Evolutionary conservation across 1,140 invertebrate species (phyloP).

Genomic region (Leucophenga varia): DNA sequence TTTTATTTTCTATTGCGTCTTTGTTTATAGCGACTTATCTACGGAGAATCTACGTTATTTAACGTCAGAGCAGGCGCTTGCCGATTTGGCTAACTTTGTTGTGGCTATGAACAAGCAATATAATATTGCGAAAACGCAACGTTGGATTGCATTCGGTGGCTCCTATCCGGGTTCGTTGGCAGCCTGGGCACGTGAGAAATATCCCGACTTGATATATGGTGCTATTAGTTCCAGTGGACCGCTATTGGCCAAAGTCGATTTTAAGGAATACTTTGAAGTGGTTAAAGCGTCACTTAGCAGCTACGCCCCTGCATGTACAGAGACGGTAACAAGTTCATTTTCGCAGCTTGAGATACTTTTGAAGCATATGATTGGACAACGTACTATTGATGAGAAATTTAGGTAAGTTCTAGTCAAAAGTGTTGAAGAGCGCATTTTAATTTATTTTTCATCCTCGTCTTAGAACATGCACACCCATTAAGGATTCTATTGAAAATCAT

Average conservation of each 20-base stretch:
- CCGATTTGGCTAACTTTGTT: slow-evolving; percentile 84
- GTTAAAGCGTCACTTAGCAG: slow-evolving; percentile 69
- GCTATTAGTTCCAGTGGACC: slow-evolving; percentile 89
- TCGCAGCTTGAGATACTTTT: slow-evolving; percentile 67
- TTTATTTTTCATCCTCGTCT: slow-evolving; percentile 27
- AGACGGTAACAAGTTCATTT: slow-evolving; percentile 66
- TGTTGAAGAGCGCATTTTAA: neutral
- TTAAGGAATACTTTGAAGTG: slow-evolving; percentile 76
- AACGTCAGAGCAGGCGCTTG: slow-evolving; percentile 83
- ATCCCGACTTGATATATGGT: slow-evolving; percentile 83
- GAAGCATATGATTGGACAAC: slow-evolving; percentile 62
- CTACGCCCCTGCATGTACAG: slow-evolving; percentile 64
- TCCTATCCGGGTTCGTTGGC: slow-evolving; percentile 90
- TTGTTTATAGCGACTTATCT: slow-evolving; percentile 46
- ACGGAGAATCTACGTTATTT: slow-evolving; percentile 77
- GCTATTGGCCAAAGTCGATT: slow-evolving; percentile 80
- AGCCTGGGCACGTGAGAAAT: slow-evolving; percentile 87
- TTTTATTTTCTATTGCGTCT: neutral
- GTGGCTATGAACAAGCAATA: slow-evolving; percentile 66
- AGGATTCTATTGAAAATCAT: slow-evolving; percentile 62
- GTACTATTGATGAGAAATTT: slow-evolving; percentile 68
- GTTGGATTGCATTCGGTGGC: slow-evolving; percentile 91
- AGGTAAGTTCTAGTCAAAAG: slow-evolving; percentile 58
- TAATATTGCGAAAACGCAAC: slow-evolving; percentile 65
- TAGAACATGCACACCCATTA: slow-evolving; percentile 77